These are phyloP conservation scores for Sorex maritimensis DNA, from an alignment of 2,797 vertebrate species.

Conservation along the genomic window DNA sequence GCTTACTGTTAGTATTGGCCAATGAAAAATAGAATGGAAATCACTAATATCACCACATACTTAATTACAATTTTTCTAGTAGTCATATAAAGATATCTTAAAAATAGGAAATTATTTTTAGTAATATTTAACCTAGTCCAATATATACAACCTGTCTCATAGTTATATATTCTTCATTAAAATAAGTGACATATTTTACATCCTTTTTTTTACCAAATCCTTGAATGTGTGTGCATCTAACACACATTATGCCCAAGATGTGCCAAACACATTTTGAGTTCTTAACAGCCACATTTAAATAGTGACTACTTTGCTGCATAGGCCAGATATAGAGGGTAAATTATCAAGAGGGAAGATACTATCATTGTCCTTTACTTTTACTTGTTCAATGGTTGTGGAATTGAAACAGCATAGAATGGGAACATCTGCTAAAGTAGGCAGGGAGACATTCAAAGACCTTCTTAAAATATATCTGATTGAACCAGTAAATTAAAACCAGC, in stretches of 20 bases:
- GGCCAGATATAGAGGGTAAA: neutral
- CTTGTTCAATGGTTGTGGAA: slow-evolving; percentile 17
- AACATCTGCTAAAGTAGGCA: slow-evolving; percentile 25
- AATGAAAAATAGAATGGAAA: neutral
- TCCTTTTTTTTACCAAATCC: neutral
- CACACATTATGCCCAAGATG: neutral
- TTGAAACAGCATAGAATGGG: slow-evolving; percentile 41
- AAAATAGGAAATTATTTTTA: slow-evolving; percentile 13
- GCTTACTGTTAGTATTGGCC: neutral
- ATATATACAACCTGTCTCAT: neutral
- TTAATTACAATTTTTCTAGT: slow-evolving; percentile 3
- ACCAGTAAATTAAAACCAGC: slow-evolving; percentile 52
- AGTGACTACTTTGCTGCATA: neutral
- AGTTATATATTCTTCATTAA: neutral
- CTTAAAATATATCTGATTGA: slow-evolving; percentile 45
- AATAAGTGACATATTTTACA: slow-evolving; percentile 1
- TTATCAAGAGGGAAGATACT: neutral
- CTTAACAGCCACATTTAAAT: neutral
- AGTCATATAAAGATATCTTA: neutral
- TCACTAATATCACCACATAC: neutral
- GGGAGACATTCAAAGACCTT: neutral
- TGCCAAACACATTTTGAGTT: neutral
- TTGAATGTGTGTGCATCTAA: slow-evolving; percentile 3
- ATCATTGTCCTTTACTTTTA: neutral
- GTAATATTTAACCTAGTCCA: slow-evolving; percentile 24